Percentiles rank a stretch among this genome's conserved stretches.
phyloP scores from a whole-genome alignment of 2,113 vertebrate genomes.

The Ceyx margarethae region DNA sequence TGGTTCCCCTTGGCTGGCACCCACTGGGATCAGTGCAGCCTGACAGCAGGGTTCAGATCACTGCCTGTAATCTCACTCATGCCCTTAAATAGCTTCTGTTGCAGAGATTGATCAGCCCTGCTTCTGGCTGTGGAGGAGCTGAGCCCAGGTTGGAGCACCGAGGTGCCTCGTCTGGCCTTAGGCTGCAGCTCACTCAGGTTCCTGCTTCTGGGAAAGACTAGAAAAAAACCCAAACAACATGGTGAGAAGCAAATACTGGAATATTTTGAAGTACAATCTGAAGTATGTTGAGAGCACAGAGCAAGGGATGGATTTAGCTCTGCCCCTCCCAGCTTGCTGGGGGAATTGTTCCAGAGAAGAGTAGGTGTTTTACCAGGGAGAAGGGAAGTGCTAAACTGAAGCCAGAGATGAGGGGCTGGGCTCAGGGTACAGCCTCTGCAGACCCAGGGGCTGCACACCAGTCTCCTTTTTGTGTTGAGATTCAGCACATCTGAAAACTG shows the following conservation, averaged over 20 bases:
- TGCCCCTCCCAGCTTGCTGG: background rate
- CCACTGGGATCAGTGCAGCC: background rate
- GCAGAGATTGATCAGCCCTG: background rate
- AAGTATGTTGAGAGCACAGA: background rate
- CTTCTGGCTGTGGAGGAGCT: background rate
- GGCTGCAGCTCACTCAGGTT: background rate
- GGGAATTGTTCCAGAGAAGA: background rate
- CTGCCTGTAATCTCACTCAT: background rate
- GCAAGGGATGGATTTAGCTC: background rate
- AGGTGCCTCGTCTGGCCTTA: background rate
- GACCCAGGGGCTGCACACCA: fast-evolving
- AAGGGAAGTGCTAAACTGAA: background rate
- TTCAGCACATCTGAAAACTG: fast-evolving
- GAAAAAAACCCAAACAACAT: background rate
- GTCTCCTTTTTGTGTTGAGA: background rate
- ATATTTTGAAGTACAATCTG: background rate
- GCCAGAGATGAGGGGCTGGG: background rate
- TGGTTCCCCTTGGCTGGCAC: slow-evolving; percentile 70
- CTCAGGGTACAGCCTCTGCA: background rate
- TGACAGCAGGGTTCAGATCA: background rate
- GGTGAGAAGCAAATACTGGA: background rate
- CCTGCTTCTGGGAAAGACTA: background rate
- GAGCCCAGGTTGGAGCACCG: background rate
- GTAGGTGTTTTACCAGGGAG: background rate
- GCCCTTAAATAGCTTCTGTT: background rate